Base-by-base conservation (phyloP, 2,888 invertebrate genomes). In the Bombyx huttoni region DNA sequence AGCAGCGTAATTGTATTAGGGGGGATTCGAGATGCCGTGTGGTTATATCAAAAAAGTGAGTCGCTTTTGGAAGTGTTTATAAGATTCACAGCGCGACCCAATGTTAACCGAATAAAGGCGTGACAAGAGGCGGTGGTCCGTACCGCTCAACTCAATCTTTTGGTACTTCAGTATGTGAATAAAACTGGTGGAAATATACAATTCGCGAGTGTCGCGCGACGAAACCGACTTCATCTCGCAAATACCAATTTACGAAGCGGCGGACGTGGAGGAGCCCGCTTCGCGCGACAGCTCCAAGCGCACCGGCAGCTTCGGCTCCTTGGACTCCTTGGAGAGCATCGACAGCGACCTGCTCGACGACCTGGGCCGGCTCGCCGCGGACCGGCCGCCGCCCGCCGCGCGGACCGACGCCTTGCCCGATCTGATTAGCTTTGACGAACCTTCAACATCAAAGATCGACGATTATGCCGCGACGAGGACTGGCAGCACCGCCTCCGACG, bases 181-280 rank as follows among this genome's bases (percentile, higher is more conserved):
- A n/a, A n/a, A n/a, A n/a, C n/a, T n/a, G n/a, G n/a, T n/a, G n/a
- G n/a, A n/a, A n/a, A n/a, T n/a, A n/a, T n/a, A n/a, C n/a, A n/a
- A n/a, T n/a, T n/a, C n/a, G n/a, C 40, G 7, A 40, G 12, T 40
- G 7, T 40, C 40, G 13, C 52, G 53, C 13, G 76, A 80, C 59
- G 78, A 77, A 52, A 67, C 76, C 1, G 83, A 85, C 56, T 72
- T 70, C 58, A 72, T 77, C 61, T 81, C 86, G 3, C 77, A 80
- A 54, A 88, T 88, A 68, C 83, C 84, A 0, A 84, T 87, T 50
- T 81, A 82, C 65, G 82, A 84, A 53, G 75, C 85, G 0, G 73
- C 81, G 0, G 76, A 81, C 13, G 77, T 86, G 0, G 87, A 87
- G 63, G 69, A 77, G 49, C 61, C 76, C 12, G 58, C 65, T n/a